These are phyloP conservation scores for Catharus fuscescens DNA, from an alignment of 2,113 vertebrate species.

Conservation along the genomic window DNA sequence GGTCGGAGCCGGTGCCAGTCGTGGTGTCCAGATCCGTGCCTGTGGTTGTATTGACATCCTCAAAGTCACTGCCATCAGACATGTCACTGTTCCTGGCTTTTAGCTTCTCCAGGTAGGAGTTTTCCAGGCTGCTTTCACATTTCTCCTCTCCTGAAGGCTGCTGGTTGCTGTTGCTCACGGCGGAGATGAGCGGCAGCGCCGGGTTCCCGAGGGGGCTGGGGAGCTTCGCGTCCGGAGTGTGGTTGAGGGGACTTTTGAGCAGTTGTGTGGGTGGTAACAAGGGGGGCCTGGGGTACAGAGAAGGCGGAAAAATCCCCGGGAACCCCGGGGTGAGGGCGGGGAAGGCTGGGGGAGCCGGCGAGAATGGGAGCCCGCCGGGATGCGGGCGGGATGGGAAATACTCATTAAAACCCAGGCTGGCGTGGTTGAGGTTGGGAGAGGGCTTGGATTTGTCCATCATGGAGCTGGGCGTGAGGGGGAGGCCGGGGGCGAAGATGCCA, in stretches of 20 bases:
- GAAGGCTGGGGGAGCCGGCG: constrained; percentile 81
- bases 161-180: constrained; percentile 78
- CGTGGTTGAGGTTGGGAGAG: constrained; percentile 86
- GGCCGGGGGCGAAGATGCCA: constrained; percentile 87
- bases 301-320: constrained; percentile 91
- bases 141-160: constrained; percentile 73
- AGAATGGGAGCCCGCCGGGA: constrained; percentile 87
- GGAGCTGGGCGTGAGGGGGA: constrained; percentile 90
- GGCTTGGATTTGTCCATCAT: constrained; percentile 93
- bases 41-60: constrained; percentile 95
- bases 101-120: constrained; percentile 82
- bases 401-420: constrained; percentile 88
- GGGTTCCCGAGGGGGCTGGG: constrained; percentile 87
- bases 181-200: constrained; percentile 82
- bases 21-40: constrained; percentile 97
- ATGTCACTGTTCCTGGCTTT: constrained; percentile 90
- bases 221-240: constrained; percentile 88
- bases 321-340: constrained; percentile 84
- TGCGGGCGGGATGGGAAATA: constrained; percentile 93
- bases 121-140: constrained; percentile 81
- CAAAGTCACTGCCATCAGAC: constrained; percentile 96
- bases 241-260: constrained; percentile 90
- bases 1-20: constrained; percentile 92
- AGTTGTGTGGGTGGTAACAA: constrained; percentile 90
- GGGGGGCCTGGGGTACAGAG: constrained; percentile 91